Percentiles rank a stretch among this genome's conserved stretches.
These are phyloP conservation scores for Ochropleura leucogaster DNA, from an alignment of 2,888 invertebrate genomes.

Conservation along the genomic window DNA sequence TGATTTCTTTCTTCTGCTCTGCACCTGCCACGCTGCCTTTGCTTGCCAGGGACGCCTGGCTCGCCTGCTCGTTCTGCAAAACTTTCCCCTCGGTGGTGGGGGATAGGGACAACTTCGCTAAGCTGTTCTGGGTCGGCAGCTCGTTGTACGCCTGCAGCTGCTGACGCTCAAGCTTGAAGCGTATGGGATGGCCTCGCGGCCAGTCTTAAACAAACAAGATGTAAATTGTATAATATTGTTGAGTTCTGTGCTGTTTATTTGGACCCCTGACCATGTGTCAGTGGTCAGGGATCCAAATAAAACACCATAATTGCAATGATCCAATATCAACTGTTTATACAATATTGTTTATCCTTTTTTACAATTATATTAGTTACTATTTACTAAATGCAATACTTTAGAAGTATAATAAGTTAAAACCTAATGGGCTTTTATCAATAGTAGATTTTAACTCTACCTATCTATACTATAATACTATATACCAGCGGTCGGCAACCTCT, in stretches of 20 bases:
- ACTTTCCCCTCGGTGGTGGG: too few species aligned
- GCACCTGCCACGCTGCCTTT: not conserved
- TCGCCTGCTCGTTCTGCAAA: not conserved
- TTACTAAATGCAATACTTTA: not conserved
- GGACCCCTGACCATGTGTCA: not conserved
- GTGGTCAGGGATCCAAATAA: not conserved
- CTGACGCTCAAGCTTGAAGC: not conserved
- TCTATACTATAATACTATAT: too few species aligned
- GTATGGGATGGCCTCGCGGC: constrained; percentile 6
- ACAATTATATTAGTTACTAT: not conserved
- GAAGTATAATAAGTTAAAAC: not conserved
- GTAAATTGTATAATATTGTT: not conserved
- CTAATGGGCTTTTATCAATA: not conserved
- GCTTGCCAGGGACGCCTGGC: not conserved
- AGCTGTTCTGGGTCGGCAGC: not conserved
- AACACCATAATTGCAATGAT: not conserved
- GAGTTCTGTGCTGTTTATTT: not conserved
- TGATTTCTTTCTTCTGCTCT: not conserved
- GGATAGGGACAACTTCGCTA: not conserved
- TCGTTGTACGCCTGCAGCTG: not conserved
- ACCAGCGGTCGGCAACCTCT: too few species aligned
- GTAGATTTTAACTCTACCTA: not conserved
- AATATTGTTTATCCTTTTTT: not conserved
- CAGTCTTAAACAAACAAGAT: constrained; percentile 36
- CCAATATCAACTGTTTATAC: constrained; percentile 3